Percentiles rank a stretch among this genome's conserved stretches.
These are phyloP conservation scores for Tachuris rubrigastra DNA, from an alignment of 2,113 vertebrate species.

Conservation along the genomic window DNA sequence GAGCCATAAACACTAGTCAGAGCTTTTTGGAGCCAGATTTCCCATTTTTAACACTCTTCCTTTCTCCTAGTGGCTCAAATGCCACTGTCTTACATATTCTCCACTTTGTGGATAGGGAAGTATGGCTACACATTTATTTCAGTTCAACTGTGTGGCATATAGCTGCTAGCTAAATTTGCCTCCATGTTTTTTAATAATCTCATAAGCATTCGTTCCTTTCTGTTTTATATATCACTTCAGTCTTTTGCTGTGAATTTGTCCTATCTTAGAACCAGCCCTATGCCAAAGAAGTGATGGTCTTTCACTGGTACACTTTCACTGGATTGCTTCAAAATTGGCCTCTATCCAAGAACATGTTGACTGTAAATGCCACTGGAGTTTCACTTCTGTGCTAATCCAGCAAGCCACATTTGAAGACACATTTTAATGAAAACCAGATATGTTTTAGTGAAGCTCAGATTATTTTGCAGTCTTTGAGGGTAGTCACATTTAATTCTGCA, in stretches of 20 bases:
- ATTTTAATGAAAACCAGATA: neutral
- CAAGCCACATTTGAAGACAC: neutral
- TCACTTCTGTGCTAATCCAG: neutral
- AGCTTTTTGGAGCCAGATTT: neutral
- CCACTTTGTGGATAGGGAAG: rapidly evolving
- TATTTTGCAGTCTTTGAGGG: neutral
- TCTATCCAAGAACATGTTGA: neutral
- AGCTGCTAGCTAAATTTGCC: neutral
- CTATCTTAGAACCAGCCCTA: neutral
- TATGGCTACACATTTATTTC: neutral
- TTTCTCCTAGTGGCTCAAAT: neutral
- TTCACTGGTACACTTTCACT: neutral
- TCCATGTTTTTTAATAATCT: neutral
- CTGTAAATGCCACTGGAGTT: neutral
- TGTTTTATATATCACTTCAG: neutral
- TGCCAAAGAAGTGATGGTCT: neutral
- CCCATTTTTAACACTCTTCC: neutral
- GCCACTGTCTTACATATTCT: rapidly evolving
- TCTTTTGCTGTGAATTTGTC: neutral
- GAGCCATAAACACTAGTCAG: neutral
- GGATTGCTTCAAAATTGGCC: neutral
- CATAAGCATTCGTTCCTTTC: neutral
- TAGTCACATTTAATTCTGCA: neutral
- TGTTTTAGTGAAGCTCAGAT: neutral
- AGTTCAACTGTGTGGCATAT: neutral